Evolutionary conservation across 2,888 invertebrate species (phyloP).

Genomic region (Platycheirus rosarum): DNA sequence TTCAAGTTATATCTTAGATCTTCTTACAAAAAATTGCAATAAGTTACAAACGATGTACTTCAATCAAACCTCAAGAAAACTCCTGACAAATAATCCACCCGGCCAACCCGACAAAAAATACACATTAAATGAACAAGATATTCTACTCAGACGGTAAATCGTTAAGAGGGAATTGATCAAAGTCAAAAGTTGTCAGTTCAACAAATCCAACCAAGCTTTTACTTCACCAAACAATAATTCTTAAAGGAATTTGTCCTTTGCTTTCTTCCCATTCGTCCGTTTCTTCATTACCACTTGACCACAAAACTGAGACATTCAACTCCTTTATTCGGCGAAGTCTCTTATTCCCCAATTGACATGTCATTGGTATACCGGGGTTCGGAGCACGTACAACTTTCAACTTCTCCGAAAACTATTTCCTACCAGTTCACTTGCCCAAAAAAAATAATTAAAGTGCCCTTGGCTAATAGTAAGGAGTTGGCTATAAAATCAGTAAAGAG

Average conservation of each 20-base stretch:
- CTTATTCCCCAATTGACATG: conserved; percentile 32
- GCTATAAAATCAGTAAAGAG: neutral
- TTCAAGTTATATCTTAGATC: too few relatives aligned
- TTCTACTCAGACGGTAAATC: neutral
- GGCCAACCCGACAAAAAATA: too few relatives aligned
- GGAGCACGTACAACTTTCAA: conserved; percentile 47
- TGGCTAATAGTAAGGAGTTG: too few relatives aligned
- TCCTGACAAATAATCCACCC: too few relatives aligned
- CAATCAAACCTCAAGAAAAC: too few relatives aligned
- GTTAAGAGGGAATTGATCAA: neutral
- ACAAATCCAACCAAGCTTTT: conserved; percentile 3
- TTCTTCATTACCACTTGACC: conserved; percentile 37
- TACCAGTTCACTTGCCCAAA: neutral
- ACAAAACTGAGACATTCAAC: conserved; percentile 46
- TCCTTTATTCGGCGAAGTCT: conserved; percentile 23
- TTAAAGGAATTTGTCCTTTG: conserved; percentile 6
- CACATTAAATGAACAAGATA: too few relatives aligned
- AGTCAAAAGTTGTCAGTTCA: conserved; percentile 4
- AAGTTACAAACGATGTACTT: too few relatives aligned
- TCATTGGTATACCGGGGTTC: conserved; percentile 23
- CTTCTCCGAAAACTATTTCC: conserved; percentile 26
- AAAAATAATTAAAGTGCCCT: too few relatives aligned
- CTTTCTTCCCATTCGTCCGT: conserved; percentile 22
- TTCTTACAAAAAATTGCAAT: too few relatives aligned
- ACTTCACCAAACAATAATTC: conserved; percentile 2